Percentiles rank a stretch among this genome's conserved stretches.
phyloP scores from a whole-genome alignment of 2,888 invertebrate species.

The Petrolisthes manimaculis region DNA sequence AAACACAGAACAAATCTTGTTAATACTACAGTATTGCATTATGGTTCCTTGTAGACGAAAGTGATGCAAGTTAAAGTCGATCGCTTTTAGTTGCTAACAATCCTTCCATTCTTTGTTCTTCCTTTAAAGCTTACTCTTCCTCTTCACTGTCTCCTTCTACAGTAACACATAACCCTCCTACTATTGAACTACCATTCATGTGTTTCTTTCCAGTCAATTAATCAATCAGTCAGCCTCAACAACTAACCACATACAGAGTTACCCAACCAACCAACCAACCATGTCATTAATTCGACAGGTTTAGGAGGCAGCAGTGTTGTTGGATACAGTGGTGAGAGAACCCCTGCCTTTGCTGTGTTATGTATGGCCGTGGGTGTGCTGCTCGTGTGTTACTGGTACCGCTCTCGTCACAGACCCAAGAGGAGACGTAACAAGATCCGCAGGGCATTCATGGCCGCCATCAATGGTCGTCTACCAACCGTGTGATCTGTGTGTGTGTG shows the following conservation, averaged over 20 bases:
- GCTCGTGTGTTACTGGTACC: constrained; percentile 62
- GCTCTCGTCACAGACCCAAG: constrained; percentile 62
- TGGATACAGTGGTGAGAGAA: constrained; percentile 44
- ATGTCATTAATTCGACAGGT: background rate
- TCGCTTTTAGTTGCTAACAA: no score
- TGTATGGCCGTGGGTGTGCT: constrained; percentile 39
- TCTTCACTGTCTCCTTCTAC: no score
- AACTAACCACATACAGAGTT: background rate
- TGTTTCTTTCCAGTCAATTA: background rate
- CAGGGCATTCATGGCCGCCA: constrained; percentile 61
- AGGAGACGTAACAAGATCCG: constrained; percentile 60
- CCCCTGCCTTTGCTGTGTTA: constrained; percentile 52
- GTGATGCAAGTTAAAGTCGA: no score
- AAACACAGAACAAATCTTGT: no score
- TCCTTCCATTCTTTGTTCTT: no score
- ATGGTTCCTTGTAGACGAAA: no score
- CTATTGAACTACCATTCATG: no score
- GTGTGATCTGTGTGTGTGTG: constrained; percentile 36
- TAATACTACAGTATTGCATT: no score
- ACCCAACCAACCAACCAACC: background rate
- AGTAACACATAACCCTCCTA: no score
- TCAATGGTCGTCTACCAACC: constrained; percentile 56
- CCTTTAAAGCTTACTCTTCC: no score
- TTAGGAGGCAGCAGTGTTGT: background rate
- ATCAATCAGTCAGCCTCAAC: no score